Conservation (phyloP, 2,888 invertebrate genomes). For the Sycophila texana region DNA sequence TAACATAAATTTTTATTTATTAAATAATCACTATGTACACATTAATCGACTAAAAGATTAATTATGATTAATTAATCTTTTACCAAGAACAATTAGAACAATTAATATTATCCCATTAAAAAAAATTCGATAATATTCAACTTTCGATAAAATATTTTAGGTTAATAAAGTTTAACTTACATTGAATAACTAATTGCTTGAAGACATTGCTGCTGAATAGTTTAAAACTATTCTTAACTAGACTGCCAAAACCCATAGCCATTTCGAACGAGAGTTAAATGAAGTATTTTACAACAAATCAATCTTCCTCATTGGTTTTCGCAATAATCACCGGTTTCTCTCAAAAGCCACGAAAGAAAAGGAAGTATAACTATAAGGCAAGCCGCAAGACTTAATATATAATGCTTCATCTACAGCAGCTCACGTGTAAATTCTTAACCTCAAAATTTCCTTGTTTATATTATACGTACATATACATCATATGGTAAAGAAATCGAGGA, state of each 20-base stretch:
- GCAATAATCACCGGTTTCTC: too few relatives aligned
- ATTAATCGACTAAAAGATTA: neutral
- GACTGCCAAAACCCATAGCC: conserved; percentile 62
- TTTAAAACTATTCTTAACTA: conserved; percentile 59
- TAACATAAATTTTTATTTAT: conserved; percentile 1
- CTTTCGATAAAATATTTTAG: conserved; percentile 33
- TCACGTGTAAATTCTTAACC: too few relatives aligned
- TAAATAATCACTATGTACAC: too few relatives aligned
- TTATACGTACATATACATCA: too few relatives aligned
- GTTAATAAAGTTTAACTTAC: conserved; percentile 62
- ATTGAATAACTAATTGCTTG: conserved; percentile 58
- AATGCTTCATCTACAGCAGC: too few relatives aligned
- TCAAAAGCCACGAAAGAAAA: too few relatives aligned
- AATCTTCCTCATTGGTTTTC: too few relatives aligned
- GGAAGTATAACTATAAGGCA: too few relatives aligned
- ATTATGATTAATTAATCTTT: neutral
- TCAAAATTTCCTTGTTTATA: too few relatives aligned
- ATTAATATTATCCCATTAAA: neutral
- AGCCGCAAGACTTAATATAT: too few relatives aligned
- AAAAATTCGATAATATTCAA: neutral
- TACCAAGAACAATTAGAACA: neutral
- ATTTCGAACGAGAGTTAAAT: conserved; percentile 51
- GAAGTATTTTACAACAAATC: too few relatives aligned
- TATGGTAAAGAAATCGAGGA: too few relatives aligned
- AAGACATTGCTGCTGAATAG: conserved; percentile 57